phyloP scores from a whole-genome alignment of 2,113 vertebrate species.

The Cheilinus undulatus region DNA sequence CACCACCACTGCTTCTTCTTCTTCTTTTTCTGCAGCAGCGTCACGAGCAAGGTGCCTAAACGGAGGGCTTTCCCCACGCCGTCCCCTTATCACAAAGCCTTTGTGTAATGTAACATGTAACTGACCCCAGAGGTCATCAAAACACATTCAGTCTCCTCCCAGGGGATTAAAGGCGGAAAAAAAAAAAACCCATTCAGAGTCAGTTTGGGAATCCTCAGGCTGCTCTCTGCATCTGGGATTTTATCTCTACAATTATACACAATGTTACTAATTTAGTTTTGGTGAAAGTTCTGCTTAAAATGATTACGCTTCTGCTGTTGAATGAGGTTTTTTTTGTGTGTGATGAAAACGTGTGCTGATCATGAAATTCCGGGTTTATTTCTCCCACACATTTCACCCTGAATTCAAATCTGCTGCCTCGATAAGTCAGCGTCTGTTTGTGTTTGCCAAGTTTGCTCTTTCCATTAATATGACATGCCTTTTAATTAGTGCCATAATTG shows the following conservation, averaged over 20 bases:
- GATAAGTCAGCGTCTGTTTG: conserved; percentile 7
- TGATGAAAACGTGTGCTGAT: conserved; percentile 7
- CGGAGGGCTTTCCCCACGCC: conserved; percentile 50
- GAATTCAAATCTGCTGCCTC: conserved; percentile 35
- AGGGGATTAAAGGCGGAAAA: conserved; percentile 62
- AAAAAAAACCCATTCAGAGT: conserved; percentile 38
- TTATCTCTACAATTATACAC: conserved; percentile 20
- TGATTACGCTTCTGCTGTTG: neutral
- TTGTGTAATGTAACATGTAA: conserved; percentile 78
- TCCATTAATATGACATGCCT: conserved; percentile 73
- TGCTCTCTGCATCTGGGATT: conserved; percentile 7
- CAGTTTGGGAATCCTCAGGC: conserved; percentile 35
- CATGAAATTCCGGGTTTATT: conserved; percentile 18
- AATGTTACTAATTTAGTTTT: conserved; percentile 26
- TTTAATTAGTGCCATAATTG: conserved; percentile 83
- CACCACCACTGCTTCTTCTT: conserved; percentile 15
- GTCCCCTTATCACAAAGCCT: conserved; percentile 59
- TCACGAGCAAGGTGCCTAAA: conserved; percentile 54
- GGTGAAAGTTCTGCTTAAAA: conserved; percentile 29
- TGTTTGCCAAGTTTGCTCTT: conserved; percentile 62
- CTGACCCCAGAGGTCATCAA: conserved; percentile 74
- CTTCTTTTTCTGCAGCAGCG: conserved; percentile 16
- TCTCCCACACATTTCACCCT: conserved; percentile 1
- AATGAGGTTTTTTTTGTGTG: conserved; percentile 6
- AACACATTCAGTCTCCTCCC: conserved; percentile 65